A percentile compares a stretch with the other conserved stretches of the same genome.
Evolutionary conservation across 1,140 invertebrate genomes (phyloP).

Genomic region (Cyclina sinensis): DNA sequence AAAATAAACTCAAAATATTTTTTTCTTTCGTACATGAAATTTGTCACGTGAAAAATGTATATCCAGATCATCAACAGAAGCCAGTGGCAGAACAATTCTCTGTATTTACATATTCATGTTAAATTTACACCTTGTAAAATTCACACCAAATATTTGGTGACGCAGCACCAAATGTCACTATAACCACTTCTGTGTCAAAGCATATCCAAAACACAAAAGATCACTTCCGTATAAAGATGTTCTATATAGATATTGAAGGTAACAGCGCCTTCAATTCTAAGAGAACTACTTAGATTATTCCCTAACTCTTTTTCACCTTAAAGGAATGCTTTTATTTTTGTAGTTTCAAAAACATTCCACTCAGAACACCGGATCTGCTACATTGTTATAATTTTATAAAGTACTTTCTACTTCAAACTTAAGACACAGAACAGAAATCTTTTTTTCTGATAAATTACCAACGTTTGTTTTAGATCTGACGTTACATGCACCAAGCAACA

Average conservation of each 20-base stretch:
- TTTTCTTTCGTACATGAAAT: background rate
- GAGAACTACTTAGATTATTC: background rate
- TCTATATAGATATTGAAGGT: too few relatives aligned
- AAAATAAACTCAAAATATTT: background rate
- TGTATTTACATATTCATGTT: too few relatives aligned
- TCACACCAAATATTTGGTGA: too few relatives aligned
- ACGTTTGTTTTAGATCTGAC: background rate
- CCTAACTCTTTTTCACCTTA: background rate
- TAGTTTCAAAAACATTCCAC: background rate
- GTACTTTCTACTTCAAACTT: constrained; percentile 16
- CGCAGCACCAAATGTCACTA: too few relatives aligned
- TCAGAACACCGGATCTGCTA: background rate
- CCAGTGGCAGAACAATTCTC: too few relatives aligned
- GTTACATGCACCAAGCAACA: background rate
- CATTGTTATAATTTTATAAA: constrained; percentile 3
- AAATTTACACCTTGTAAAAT: too few relatives aligned
- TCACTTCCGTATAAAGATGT: too few relatives aligned
- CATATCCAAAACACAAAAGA: too few relatives aligned
- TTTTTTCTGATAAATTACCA: constrained; percentile 34
- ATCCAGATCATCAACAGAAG: too few relatives aligned
- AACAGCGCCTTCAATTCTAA: too few relatives aligned
- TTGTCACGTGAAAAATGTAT: too few relatives aligned
- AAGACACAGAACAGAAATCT: constrained; percentile 2
- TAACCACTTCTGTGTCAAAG: too few relatives aligned
- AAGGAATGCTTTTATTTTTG: constrained; percentile 16